phyloP scores from a whole-genome alignment of 2,888 invertebrate genomes.

The Drosophila glabriapex region DNA sequence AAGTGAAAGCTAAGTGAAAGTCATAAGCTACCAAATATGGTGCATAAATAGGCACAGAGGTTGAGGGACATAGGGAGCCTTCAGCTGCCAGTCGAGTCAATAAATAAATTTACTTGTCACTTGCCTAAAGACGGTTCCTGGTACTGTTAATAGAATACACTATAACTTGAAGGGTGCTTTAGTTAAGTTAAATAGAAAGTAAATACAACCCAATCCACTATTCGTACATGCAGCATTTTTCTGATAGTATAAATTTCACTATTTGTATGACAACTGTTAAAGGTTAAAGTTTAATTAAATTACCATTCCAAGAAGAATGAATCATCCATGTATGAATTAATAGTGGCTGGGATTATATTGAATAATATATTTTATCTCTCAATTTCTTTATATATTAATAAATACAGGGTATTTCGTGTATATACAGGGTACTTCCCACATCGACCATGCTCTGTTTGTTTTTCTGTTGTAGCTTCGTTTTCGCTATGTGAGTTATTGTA shows the following conservation, averaged over 20 bases:
- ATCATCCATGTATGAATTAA: neutral
- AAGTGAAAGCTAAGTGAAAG: conserved; percentile 61
- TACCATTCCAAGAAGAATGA: neutral
- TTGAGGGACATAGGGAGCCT: neutral
- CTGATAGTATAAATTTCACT: neutral
- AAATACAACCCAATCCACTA: neutral
- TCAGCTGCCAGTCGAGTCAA: conserved; percentile 68
- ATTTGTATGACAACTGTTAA: neutral
- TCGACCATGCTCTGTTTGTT: neutral
- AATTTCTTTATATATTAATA: neutral
- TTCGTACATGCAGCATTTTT: accelerated
- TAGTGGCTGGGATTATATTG: neutral
- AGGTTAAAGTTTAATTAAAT: neutral
- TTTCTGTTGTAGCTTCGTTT: conserved; percentile 1
- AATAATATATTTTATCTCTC: neutral
- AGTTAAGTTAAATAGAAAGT: neutral
- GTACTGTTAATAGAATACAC: conserved; percentile 2
- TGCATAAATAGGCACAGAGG: conserved; percentile 13
- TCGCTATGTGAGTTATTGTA: conserved; percentile 47
- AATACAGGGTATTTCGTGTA: conserved; percentile 12
- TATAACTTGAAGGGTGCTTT: too few relatives aligned
- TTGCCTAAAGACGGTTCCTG: conserved; percentile 21
- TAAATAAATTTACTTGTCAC: conserved; percentile 71
- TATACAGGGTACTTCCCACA: neutral
- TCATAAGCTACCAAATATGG: conserved; percentile 62